A percentile compares a stretch with the other conserved stretches of the same genome.
phyloP scores from a whole-genome alignment of 2,797 vertebrate species.

The Gymnopithys bicolor region DNA sequence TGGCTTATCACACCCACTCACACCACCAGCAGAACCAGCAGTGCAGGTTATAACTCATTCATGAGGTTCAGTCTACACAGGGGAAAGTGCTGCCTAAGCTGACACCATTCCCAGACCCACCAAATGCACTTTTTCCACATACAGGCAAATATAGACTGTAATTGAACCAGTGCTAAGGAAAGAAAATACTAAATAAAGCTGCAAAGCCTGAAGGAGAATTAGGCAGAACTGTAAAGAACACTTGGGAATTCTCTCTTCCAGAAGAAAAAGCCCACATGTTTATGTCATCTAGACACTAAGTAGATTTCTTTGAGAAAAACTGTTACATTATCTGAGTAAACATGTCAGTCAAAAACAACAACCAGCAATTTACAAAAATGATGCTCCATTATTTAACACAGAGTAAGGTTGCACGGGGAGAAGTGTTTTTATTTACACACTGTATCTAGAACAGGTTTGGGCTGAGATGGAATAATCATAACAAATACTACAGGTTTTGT shows the following conservation, averaged over 20 bases:
- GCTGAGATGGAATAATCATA: neutral
- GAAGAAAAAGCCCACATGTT: conserved; percentile 21
- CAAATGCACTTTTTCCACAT: neutral
- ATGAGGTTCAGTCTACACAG: neutral
- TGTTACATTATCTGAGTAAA: conserved; percentile 82
- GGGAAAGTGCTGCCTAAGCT: neutral
- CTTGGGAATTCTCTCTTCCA: conserved; percentile 66
- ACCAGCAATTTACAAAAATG: conserved; percentile 80
- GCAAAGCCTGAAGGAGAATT: conserved; percentile 35
- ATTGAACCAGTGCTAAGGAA: neutral
- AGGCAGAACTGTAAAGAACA: conserved; percentile 56
- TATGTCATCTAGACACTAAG: conserved; percentile 79
- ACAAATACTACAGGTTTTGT: neutral
- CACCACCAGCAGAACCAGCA: neutral
- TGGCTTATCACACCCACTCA: neutral
- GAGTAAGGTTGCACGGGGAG: conserved; percentile 59
- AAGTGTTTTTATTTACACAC: conserved; percentile 72
- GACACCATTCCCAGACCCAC: neutral
- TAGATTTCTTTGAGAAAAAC: conserved; percentile 80
- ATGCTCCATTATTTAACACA: conserved; percentile 78
- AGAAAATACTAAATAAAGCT: conserved; percentile 35
- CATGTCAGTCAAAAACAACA: conserved; percentile 80
- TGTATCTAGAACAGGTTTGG: conserved; percentile 48
- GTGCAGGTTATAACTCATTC: neutral
- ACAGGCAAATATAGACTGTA: neutral